Percentiles rank a stretch among this genome's conserved stretches.
phyloP scores from a whole-genome alignment of 2,888 invertebrate species.

The Beris chalybata region DNA sequence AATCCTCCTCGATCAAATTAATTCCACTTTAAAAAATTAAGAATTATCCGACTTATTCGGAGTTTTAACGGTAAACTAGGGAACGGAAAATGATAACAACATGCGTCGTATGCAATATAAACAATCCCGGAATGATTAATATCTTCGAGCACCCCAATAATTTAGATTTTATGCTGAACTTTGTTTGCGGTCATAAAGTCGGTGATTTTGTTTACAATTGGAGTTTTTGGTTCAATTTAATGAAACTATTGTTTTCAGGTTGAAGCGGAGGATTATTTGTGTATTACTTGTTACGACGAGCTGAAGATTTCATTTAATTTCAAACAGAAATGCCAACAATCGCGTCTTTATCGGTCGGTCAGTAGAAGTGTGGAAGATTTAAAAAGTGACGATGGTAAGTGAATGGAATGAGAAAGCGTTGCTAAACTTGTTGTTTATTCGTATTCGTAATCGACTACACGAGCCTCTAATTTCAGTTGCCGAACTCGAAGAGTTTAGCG shows the following conservation, averaged over 20 bases:
- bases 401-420: background rate
- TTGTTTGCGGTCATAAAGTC: slow-evolving; percentile 19
- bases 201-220: slow-evolving; percentile 1
- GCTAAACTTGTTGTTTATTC: no score
- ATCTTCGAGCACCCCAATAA: slow-evolving; percentile 29
- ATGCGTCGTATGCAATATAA: slow-evolving; percentile 33
- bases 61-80: background rate
- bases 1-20: no score
- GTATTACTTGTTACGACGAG: slow-evolving; percentile 38
- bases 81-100: slow-evolving; percentile 28
- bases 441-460: background rate
- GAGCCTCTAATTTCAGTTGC: background rate
- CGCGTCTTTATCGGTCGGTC: slow-evolving; percentile 28
- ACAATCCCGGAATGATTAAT: slow-evolving; percentile 31
- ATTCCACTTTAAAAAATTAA: background rate
- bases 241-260: slow-evolving; percentile 24
- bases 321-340: slow-evolving; percentile 37
- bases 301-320: slow-evolving; percentile 38
- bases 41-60: background rate
- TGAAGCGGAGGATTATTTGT: slow-evolving; percentile 33
- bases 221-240: background rate
- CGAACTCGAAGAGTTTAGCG: background rate
- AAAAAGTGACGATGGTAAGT: background rate
- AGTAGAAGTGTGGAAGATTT: no score
- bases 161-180: slow-evolving; percentile 31